A percentile compares a stretch with the other conserved stretches of the same genome.
phyloP scores from a whole-genome alignment of 2,888 invertebrate genomes.

The Hemicrepidius hirtus region DNA sequence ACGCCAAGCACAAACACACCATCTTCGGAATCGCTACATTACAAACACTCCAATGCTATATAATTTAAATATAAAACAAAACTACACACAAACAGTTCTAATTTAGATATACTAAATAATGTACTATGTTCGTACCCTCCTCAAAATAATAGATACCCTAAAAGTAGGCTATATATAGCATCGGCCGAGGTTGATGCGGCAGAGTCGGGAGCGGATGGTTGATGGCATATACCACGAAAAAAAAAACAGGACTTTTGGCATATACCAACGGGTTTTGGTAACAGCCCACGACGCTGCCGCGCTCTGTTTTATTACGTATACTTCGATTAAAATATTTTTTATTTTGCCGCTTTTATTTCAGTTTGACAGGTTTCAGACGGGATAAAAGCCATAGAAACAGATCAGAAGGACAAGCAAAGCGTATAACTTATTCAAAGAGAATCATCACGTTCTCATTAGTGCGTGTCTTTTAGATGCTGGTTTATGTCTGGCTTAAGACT shows the following conservation, averaged over 20 bases:
- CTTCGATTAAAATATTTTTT: constrained; percentile 59
- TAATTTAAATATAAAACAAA: constrained; percentile 55
- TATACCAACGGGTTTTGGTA: constrained; percentile 3
- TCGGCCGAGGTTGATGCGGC: constrained; percentile 68
- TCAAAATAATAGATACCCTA: constrained; percentile 64
- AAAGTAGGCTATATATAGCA: constrained; percentile 53
- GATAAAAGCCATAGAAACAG: constrained; percentile 70
- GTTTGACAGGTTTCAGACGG: constrained; percentile 68
- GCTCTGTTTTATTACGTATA: constrained; percentile 60
- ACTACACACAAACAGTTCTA: constrained; percentile 66
- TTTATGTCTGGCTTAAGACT: constrained; percentile 68
- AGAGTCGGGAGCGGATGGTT: constrained; percentile 59
- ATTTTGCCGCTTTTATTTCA: constrained; percentile 61
- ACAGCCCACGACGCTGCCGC: constrained; percentile 62
- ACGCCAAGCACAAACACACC: constrained; percentile 69
- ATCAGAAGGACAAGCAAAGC: constrained; percentile 69
- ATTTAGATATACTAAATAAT: constrained; percentile 63
- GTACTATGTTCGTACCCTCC: constrained; percentile 71
- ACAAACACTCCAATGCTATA: constrained; percentile 61
- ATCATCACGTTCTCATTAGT: constrained; percentile 58
- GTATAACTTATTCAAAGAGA: constrained; percentile 63
- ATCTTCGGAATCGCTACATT: constrained; percentile 64
- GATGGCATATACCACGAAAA: constrained; percentile 28
- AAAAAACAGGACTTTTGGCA: constrained; percentile 4
- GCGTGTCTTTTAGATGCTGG: constrained; percentile 62